Base-by-base conservation (phyloP, 2,888 invertebrate species). In the Oxyscelio sp. region DNA sequence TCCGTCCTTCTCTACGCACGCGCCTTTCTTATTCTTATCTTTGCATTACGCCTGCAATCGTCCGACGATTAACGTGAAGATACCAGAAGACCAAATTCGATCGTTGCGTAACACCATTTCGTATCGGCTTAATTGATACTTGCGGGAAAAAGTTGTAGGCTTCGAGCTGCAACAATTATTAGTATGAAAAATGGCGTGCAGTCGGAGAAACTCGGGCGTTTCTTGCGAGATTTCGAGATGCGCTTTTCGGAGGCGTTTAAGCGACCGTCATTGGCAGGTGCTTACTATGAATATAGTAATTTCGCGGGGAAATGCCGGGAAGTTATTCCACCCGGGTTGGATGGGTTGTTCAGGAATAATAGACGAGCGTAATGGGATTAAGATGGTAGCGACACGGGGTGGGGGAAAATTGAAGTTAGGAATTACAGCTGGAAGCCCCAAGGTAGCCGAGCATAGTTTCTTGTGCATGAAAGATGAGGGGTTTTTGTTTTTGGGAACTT, bases 1-100 rank as follows among this genome's bases (percentile, higher is more conserved):
- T n/a, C n/a, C n/a, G 27, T 81, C 74, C 22, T 2, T 13, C 15
- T 81, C 68, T 11, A 75, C 68, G 81, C 81, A 81, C 81, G 81
- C 81, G 81, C 74, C 74, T 68, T 74, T 81, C 74, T 81, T 65
- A 63, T 70, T 54, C 61, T 59, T 56, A 43, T 50, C n/a, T 63
- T 48, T 34, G 65, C 40, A 50, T 58, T 65, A 65, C 79, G 45
- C 79, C 65, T 65, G 63, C 75, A 22, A 73, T 19, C 50, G 63
- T 17, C 27, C 31, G 17, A 22, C 21, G 50, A 50, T 50, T 22
- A 50, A 50, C 21, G 50, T 9, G 22, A 19, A 50, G 50, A 21
- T 50, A 50, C 4, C 21, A 11, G 22, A 22, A 63, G 65, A 50
- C 50, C 50, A 22, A 70, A 71, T 58, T 71, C 24, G 58, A 48